Percentiles rank a stretch among this genome's conserved stretches.
Evolutionary conservation across 2,797 vertebrate species (phyloP).

Genomic region (Myiotriccus ornatus): DNA sequence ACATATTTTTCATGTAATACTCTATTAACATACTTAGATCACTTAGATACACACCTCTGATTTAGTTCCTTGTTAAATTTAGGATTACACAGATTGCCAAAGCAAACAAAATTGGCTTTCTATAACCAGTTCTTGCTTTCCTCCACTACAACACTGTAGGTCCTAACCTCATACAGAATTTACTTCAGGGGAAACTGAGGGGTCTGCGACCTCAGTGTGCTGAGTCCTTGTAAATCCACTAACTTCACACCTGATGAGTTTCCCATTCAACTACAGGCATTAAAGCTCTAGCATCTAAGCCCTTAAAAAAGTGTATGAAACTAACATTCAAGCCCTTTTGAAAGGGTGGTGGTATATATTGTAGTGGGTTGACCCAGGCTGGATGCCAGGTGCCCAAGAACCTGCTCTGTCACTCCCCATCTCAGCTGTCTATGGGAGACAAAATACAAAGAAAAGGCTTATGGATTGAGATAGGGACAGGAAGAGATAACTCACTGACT

Average conservation of each 20-base stretch:
- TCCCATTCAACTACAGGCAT: not conserved
- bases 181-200: not conserved
- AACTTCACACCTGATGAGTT: not conserved
- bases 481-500: not conserved
- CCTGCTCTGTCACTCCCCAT: fast-evolving
- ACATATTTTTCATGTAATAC: not conserved
- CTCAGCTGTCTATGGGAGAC: not conserved
- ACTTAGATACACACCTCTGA: not conserved
- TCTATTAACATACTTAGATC: not conserved
- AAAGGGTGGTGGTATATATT: not conserved
- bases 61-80: not conserved
- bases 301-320: not conserved
- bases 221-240: not conserved
- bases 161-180: not conserved
- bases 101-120: not conserved
- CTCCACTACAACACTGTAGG: not conserved
- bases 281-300: not conserved
- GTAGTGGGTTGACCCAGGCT: not conserved
- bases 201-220: not conserved
- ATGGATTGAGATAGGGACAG: not conserved
- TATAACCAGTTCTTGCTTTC: not conserved
- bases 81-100: not conserved
- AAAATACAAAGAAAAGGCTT: not conserved
- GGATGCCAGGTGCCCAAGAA: not conserved
- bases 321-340: not conserved